Conservation (phyloP, 2,888 invertebrate genomes). For the Acronicta aceris region DNA sequence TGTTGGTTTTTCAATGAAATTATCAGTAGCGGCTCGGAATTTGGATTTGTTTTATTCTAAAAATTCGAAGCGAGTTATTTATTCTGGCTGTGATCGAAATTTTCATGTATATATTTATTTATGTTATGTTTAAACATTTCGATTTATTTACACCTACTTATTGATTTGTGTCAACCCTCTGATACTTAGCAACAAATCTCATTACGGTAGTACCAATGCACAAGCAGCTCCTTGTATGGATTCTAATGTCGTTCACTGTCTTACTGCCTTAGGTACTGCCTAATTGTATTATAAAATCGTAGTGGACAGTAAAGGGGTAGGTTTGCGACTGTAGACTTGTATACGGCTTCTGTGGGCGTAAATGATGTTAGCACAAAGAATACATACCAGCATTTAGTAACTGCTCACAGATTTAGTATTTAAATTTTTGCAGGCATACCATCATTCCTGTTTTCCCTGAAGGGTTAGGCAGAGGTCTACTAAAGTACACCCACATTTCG, state of each 20-base stretch:
- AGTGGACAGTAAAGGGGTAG: constrained; percentile 76
- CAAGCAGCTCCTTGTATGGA: constrained; percentile 79
- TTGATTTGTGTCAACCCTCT: constrained; percentile 48
- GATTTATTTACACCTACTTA: constrained; percentile 18
- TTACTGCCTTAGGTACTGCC: constrained; percentile 56
- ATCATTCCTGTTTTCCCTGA: too few species aligned
- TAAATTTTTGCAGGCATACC: too few species aligned
- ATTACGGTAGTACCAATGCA: constrained; percentile 79
- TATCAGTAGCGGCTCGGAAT: too few species aligned
- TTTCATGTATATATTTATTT: too few species aligned
- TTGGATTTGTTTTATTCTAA: too few species aligned
- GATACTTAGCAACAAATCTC: constrained; percentile 71
- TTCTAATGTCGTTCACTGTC: constrained; percentile 72
- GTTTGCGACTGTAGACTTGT: constrained; percentile 43
- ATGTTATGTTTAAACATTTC: too few species aligned
- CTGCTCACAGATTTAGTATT: not conserved
- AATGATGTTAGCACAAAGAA: not conserved
- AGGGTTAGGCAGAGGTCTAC: too few species aligned
- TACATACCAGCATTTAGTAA: not conserved
- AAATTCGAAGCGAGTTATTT: too few species aligned
- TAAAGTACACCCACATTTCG: too few species aligned
- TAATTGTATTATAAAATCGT: constrained; percentile 83
- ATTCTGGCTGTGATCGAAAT: too few species aligned
- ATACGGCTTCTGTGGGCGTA: constrained; percentile 57
- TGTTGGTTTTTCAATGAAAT: too few species aligned